Evolutionary conservation across 2,113 vertebrate genomes (phyloP), one percentile per base, ranked within the genome.

Genomic region (Polypterus bichir): DNA sequence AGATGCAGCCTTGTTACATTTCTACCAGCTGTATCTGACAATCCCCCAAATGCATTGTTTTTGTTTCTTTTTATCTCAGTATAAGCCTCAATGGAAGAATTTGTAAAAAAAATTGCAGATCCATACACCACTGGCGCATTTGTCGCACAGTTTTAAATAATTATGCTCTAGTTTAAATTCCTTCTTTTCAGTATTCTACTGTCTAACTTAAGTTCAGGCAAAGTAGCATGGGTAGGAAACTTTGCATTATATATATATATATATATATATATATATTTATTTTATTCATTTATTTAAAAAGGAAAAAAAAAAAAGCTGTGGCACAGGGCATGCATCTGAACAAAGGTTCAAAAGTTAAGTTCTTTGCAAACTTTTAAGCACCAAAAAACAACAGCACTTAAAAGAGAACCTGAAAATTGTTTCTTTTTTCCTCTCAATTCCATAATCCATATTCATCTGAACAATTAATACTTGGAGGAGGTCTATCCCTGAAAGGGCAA

Each of bases 321-420:
- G 83, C 77, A 79, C 79, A 69, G 74, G 73, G 83, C 86, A 85
- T 87, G 88, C 87, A 86, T 74, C 78, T 83, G 80, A 76, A 86
- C 76, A 79, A 78, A 75, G 81, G 84, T 83, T 83, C 83, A 74
- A 82, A 74, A 77, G 83, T 73, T 77, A 82, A 75, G 79, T 77
- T 83, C 85, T 84, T 89, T 87, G 79, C 85, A 86, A 87, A 79
- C 87, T 75, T 82, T 71, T 70, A 83, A 84, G 83, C 84, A 88
- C 81, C 82, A 59, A 79, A 74, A 73, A n/a, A 65, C 62, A 70
- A 62, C 46, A 54, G 55, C 75, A 73, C 70, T 68, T 71, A 79
- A 76, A 80, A 54, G 7, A 57, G 67, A 73, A 70, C 63, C 46
- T 67, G 59, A 11, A 46, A 71, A 79, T 64, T 73, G 27, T 70